These are phyloP conservation scores for Liolophura sinensis DNA, from an alignment of 1,140 invertebrate genomes.

Conservation along the genomic window DNA sequence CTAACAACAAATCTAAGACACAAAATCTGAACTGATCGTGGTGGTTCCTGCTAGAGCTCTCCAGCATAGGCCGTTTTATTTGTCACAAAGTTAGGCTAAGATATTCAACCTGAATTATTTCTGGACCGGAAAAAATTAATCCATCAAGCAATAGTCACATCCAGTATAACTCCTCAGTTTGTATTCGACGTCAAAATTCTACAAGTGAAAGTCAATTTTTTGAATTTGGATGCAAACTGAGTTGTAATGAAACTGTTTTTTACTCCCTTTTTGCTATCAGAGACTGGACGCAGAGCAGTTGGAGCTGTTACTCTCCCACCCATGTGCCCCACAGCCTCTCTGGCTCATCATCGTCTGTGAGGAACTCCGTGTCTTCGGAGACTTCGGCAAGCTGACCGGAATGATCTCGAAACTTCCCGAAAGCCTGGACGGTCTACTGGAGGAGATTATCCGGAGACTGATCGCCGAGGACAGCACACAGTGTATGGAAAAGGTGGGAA, in stretches of 20 bases:
- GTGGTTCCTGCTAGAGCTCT: no score
- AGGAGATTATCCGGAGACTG: conserved; percentile 38
- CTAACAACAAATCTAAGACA: no score
- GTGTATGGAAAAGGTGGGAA: conserved; percentile 43
- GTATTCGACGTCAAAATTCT: no score
- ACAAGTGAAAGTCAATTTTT: no score
- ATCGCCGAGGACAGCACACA: conserved; percentile 45
- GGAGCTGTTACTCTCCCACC: conserved; percentile 31
- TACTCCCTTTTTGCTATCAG: conserved; percentile 21
- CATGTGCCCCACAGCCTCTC: conserved; percentile 41
- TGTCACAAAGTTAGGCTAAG: no score
- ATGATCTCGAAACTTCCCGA: conserved; percentile 44
- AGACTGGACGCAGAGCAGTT: conserved; percentile 47
- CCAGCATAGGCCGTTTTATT: no score
- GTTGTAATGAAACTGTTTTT: background rate
- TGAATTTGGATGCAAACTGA: no score
- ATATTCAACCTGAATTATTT: no score
- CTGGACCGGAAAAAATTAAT: no score
- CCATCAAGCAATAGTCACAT: no score
- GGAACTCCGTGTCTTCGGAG: conserved; percentile 55
- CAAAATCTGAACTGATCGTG: no score
- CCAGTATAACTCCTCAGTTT: no score
- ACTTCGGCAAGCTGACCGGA: conserved; percentile 41
- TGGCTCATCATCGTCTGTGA: conserved; percentile 53
- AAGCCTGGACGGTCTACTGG: conserved; percentile 37